phyloP scores from a whole-genome alignment of 2,888 invertebrate genomes.

The Dione juno region DNA sequence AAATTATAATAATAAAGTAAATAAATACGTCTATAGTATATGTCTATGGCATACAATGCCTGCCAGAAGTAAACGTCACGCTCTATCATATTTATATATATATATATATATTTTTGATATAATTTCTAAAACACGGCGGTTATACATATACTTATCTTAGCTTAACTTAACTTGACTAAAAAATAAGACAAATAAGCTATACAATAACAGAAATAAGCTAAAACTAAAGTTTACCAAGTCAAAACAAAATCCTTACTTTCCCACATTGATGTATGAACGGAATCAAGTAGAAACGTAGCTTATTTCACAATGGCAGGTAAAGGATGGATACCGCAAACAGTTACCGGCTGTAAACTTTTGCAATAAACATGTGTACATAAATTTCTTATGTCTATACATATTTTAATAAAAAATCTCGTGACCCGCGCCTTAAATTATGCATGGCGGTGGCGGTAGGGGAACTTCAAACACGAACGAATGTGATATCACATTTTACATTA shows the following conservation, averaged over 20 bases:
- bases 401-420: slow-evolving; percentile 21
- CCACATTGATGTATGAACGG: neutral
- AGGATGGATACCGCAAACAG: slow-evolving; percentile 17
- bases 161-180: too few species aligned
- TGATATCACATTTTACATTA: neutral
- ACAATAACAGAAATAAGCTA: too few species aligned
- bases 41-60: too few species aligned
- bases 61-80: too few species aligned
- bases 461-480: neutral
- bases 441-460: neutral
- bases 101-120: too few species aligned
- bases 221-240: too few species aligned
- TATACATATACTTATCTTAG: too few species aligned
- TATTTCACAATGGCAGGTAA: slow-evolving; percentile 7
- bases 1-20: too few species aligned
- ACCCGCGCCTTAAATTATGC: slow-evolving; percentile 9
- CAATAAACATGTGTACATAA: slow-evolving; percentile 36
- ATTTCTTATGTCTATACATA: slow-evolving; percentile 29
- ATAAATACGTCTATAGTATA: too few species aligned
- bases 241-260: neutral
- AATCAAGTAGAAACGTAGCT: neutral
- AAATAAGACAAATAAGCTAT: too few species aligned
- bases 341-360: slow-evolving; percentile 32
- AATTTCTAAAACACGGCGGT: too few species aligned
- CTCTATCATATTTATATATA: too few species aligned